phyloP scores from a whole-genome alignment of 2,113 vertebrate species.

The Mustelus asterias region DNA sequence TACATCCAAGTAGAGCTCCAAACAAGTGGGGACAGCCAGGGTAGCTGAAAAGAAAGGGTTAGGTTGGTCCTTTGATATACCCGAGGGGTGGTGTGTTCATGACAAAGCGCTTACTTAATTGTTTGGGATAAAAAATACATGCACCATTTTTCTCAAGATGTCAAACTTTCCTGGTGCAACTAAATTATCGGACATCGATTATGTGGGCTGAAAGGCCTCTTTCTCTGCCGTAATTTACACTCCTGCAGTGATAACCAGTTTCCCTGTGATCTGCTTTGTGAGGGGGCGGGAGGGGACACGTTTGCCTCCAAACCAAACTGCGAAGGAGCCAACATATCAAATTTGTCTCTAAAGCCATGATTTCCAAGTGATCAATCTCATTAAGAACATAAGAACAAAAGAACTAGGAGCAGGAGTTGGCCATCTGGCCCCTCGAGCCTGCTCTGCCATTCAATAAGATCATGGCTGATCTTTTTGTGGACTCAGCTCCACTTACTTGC shows the following conservation, averaged over 20 bases:
- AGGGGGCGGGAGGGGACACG: neutral
- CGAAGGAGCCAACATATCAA: no score
- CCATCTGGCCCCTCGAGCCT: no score
- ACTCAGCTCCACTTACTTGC: no score
- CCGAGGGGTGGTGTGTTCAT: neutral
- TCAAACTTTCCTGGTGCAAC: neutral
- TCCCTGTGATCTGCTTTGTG: neutral
- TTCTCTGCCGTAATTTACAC: neutral
- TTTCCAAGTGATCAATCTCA: neutral
- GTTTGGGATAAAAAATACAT: neutral
- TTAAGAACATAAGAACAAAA: neutral
- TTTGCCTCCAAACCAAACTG: neutral
- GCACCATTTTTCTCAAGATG: neutral
- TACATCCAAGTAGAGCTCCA: neutral
- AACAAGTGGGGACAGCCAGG: neutral
- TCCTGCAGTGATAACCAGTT: neutral
- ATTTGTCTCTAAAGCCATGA: neutral
- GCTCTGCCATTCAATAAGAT: no score
- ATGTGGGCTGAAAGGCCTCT: no score
- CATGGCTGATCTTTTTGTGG: no score
- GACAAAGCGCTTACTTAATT: neutral
- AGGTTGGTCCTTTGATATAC: neutral
- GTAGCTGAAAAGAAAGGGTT: neutral
- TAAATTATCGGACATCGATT: neutral
- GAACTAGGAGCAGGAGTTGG: no score